Percentiles rank a stretch among this genome's conserved stretches.
Conservation (phyloP, 23 tunicate species). For the Halocynthia aurantium region DNA sequence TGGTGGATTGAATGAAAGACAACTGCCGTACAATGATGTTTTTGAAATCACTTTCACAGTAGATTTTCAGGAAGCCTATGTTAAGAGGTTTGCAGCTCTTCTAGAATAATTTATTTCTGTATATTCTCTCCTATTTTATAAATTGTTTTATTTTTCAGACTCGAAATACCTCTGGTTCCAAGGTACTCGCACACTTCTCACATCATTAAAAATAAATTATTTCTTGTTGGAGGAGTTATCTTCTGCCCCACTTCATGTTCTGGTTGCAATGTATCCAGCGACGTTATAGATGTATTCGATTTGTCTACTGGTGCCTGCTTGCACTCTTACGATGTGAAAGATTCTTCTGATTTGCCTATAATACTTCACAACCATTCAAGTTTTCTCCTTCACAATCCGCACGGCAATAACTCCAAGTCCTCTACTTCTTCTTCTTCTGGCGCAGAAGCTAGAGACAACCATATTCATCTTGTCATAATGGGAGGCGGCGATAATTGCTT, state of each 20-base stretch:
- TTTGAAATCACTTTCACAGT: neutral
- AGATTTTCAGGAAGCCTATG: neutral
- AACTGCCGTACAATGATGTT: slow-evolving; percentile 34
- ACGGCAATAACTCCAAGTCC: neutral
- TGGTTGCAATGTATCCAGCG: neutral
- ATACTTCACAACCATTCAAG: slow-evolving; percentile 54
- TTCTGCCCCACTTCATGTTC: slow-evolving; percentile 3
- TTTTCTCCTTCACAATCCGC: neutral
- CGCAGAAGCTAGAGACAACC: too few relatives aligned
- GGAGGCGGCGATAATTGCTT: slow-evolving; percentile 93
- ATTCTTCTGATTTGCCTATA: neutral
- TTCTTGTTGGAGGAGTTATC: slow-evolving; percentile 68
- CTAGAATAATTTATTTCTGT: neutral
- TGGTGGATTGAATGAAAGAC: slow-evolving; percentile 47
- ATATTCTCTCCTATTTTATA: neutral
- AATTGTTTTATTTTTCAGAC: neutral
- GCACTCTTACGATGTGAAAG: neutral
- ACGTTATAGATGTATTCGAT: slow-evolving; percentile 33
- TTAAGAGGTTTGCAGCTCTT: neutral
- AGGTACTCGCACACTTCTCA: slow-evolving; percentile 68
- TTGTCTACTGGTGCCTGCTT: slow-evolving; percentile 9
- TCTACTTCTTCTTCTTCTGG: too few relatives aligned
- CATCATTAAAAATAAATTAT: slow-evolving; percentile 6
- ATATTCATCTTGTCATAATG: slow-evolving; percentile 8
- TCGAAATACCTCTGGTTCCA: slow-evolving; percentile 18